Base-by-base conservation (phyloP, 2,113 vertebrate genomes). In the Pterocles gutturalis region DNA sequence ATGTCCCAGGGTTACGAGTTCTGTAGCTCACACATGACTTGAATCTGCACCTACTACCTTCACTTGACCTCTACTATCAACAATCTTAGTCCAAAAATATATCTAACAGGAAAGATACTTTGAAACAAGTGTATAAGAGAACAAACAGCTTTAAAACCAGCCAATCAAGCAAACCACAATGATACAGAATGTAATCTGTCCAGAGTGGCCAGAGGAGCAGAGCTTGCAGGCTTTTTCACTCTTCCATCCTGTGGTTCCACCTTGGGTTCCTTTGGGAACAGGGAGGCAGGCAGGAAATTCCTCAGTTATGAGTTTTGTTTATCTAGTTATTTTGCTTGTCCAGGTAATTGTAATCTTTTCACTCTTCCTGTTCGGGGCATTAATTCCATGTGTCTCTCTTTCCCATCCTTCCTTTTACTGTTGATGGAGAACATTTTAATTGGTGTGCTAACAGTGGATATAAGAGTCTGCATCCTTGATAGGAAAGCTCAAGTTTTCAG, bases 251-350 rank as follows among this genome's bases (percentile, higher is more conserved):
- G 53, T 90, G 58, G 53, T 85, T 95, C 65, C 17, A 78, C 76
- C 55, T 89, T 36, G 43, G 25, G 43, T 78, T 96, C 89, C 89
- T 96, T 87, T 81, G 77, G 83, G 76, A 92, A 71, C 13, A 43
- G 48, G 64, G 72, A 94, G 92, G 80, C 67, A 82, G 66, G 41
- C 91, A 95, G 94, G 93, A 96, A 96, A 96, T 96, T 92, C 87
- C 65, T 87, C 28, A 82, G 76, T 84, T 81, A 91, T 48, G 83
- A 94, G 77, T 87, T 82, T 87, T 92, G 83, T 96, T 94, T 89
- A 64, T 81, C 33, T 91, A n/a, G 26, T 88, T 90, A 76, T 72
- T 95, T 94, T 85, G 38, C 49, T 93, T 76, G 73, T 92, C 70
- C 66, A 86, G 83, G 80, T 94, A 84, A 80, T 60, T 79, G 76